These are phyloP conservation scores for Ophion ellenae DNA, from an alignment of 2,888 invertebrate genomes.

Conservation along the genomic window DNA sequence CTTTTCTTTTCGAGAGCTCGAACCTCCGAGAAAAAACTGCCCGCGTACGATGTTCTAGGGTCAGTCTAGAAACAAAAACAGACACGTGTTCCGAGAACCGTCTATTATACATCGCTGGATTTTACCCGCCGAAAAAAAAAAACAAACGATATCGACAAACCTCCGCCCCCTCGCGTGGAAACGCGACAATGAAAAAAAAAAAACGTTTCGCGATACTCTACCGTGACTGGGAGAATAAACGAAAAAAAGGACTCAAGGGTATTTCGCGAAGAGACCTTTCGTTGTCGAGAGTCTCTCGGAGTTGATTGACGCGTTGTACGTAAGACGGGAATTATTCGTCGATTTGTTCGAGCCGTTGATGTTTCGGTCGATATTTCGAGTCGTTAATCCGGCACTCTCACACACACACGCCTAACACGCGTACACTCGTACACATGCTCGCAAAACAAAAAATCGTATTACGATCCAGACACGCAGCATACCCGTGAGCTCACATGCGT, in stretches of 20 bases:
- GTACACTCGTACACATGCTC: constrained; percentile 18
- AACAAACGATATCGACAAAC: constrained; percentile 20
- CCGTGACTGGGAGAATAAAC: background rate
- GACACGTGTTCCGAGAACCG: constrained; percentile 33
- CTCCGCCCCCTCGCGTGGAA: constrained; percentile 28
- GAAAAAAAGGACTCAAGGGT: background rate
- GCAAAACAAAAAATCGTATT: background rate
- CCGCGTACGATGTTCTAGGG: constrained; percentile 47
- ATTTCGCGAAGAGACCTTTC: constrained; percentile 6
- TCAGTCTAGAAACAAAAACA: constrained; percentile 3
- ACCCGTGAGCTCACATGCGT: constrained; percentile 42
- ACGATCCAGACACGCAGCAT: constrained; percentile 13
- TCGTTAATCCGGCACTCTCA: constrained; percentile 26
- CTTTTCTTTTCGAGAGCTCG: constrained; percentile 4
- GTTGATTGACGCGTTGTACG: constrained; percentile 1
- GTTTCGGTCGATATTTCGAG: background rate
- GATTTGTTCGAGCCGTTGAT: constrained; percentile 18
- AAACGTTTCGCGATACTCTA: constrained; percentile 11
- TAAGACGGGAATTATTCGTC: constrained; percentile 13
- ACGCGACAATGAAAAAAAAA: constrained; percentile 5
- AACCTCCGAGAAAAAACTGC: constrained; percentile 51
- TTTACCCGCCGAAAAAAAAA: background rate
- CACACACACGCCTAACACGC: constrained; percentile 7
- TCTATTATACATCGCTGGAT: background rate
- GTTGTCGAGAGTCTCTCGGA: constrained; percentile 8